Conservation (phyloP, 2,797 vertebrate species). For the Okamejei kenojei region DNA sequence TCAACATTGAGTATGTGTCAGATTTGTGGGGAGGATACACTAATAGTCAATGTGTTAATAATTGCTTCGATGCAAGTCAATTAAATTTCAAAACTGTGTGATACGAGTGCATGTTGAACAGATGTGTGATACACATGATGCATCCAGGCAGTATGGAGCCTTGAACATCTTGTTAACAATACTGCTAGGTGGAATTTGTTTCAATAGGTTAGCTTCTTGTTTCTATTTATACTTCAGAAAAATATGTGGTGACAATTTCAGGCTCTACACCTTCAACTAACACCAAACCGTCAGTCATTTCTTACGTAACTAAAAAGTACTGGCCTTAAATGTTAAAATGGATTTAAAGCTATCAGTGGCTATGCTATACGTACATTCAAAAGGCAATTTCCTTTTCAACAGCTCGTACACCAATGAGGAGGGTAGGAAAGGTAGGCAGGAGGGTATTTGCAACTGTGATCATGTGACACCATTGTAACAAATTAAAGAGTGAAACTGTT, state of each 20-base stretch:
- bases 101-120: not conserved
- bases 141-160: not conserved
- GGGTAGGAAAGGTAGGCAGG: not conserved
- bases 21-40: not conserved
- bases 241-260: constrained; percentile 5
- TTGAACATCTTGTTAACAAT: constrained; percentile 16
- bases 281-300: constrained; percentile 28
- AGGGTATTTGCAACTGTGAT: not conserved
- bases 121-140: not conserved
- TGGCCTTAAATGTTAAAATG: not conserved
- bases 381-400: not conserved
- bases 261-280: constrained; percentile 24
- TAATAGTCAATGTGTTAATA: not conserved
- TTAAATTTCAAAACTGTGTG: not conserved
- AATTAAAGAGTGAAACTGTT: not conserved
- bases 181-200: not conserved
- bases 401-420: not conserved
- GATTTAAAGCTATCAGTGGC: not conserved
- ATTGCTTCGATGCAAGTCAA: not conserved
- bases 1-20: not conserved
- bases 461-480: not conserved
- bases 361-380: not conserved
- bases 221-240: constrained; percentile 18
- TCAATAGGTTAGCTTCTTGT: not conserved
- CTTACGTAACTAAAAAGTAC: not conserved